A percentile compares a stretch with the other conserved stretches of the same genome.
phyloP scores from a whole-genome alignment of 1,140 invertebrate species.

The Drosophila setifemur region DNA sequence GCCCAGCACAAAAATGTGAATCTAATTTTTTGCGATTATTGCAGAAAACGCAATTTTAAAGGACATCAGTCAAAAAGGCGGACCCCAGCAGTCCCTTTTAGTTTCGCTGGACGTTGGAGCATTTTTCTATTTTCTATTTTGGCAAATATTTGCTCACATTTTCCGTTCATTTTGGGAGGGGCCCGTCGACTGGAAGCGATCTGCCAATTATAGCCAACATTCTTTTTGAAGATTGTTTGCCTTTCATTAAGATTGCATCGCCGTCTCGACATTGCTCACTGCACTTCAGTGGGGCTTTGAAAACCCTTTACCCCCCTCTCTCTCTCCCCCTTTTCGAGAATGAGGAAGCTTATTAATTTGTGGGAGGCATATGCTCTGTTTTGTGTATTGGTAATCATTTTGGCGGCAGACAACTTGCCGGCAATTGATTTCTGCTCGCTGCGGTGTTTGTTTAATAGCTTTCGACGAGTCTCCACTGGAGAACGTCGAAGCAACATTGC shows the following conservation, averaged over 20 bases:
- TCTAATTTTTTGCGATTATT: constrained; percentile 71
- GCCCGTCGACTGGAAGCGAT: constrained; percentile 16
- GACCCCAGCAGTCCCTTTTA: neutral
- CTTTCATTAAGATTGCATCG: constrained; percentile 75
- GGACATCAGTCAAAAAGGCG: constrained; percentile 43
- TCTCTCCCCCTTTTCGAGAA: constrained; percentile 5
- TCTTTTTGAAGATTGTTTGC: constrained; percentile 77
- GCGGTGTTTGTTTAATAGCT: constrained; percentile 42
- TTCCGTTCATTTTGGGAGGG: constrained; percentile 37
- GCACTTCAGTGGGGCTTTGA: constrained; percentile 3
- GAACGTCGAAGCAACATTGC: constrained; percentile 2
- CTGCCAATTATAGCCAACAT: constrained; percentile 75
- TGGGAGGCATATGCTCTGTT: constrained; percentile 59
- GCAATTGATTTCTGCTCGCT: constrained; percentile 60
- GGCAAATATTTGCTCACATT: constrained; percentile 49
- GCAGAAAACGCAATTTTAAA: constrained; percentile 57
- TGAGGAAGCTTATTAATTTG: constrained; percentile 41
- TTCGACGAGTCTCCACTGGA: neutral
- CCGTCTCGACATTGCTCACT: constrained; percentile 30
- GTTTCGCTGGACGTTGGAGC: neutral
- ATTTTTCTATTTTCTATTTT: constrained; percentile 36
- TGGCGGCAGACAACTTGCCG: constrained; percentile 50
- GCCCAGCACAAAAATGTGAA: constrained; percentile 36
- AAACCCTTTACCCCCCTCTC: neutral
- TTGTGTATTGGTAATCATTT: constrained; percentile 44